Percentiles rank a stretch among this genome's conserved stretches.
Evolutionary conservation across 2,113 vertebrate genomes (phyloP).

Genomic region (Psittacus erithacus): DNA sequence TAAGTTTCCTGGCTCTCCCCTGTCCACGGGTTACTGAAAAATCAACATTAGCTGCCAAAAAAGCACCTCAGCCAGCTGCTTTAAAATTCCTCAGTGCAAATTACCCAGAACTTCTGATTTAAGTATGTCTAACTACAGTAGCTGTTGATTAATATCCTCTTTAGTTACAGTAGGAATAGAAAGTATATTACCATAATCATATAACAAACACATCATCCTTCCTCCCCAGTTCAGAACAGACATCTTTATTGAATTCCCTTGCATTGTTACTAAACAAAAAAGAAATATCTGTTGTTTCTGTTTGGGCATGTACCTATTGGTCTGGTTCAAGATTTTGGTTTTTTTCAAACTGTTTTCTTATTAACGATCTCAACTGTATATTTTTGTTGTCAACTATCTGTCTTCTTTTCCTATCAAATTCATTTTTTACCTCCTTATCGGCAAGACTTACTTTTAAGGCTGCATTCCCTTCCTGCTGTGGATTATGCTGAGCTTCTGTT

Average conservation of each 20-base stretch:
- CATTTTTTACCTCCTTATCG: not conserved
- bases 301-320: not conserved
- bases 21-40: not conserved
- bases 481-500: not conserved
- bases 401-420: not conserved
- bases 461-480: not conserved
- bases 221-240: not conserved
- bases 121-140: conserved; percentile 58
- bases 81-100: conserved; percentile 49
- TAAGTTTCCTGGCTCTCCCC: not conserved
- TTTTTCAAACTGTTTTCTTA: not conserved
- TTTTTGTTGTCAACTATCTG: conserved; percentile 3
- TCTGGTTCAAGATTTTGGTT: not conserved
- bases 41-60: conserved; percentile 24
- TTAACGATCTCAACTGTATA: not conserved
- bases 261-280: not conserved
- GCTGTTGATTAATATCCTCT: conserved; percentile 64
- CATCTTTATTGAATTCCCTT: not conserved
- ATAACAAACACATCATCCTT: conserved; percentile 28
- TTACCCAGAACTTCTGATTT: conserved; percentile 68
- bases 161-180: conserved; percentile 55
- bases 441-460: not conserved
- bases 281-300: not conserved
- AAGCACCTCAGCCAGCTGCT: conserved; percentile 16
- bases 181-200: conserved; percentile 43